Conservation (phyloP, 2,888 invertebrate genomes). For the Biston stratarius region DNA sequence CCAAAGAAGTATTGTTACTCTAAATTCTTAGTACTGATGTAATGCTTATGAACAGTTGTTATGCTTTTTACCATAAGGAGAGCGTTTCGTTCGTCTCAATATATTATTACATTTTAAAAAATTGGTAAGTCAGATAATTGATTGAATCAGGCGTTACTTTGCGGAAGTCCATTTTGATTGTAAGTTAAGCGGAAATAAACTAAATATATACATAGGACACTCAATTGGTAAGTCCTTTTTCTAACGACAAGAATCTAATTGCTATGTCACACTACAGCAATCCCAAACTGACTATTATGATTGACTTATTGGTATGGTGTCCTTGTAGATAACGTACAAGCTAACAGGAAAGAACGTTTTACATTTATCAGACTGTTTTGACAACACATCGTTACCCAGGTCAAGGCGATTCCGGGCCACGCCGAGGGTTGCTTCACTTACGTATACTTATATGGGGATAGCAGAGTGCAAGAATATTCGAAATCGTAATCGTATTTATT, state of each 20-base stretch:
- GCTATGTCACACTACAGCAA: neutral
- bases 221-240: neutral
- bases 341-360: conserved; percentile 18
- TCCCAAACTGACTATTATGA: neutral
- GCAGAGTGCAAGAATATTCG: neutral
- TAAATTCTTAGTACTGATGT: too few species aligned
- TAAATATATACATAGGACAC: too few species aligned
- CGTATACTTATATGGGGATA: neutral
- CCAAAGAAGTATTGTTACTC: too few species aligned
- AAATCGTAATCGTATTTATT: neutral
- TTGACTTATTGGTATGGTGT: conserved; percentile 1
- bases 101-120: too few species aligned
- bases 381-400: conserved; percentile 26
- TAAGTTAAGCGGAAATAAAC: too few species aligned
- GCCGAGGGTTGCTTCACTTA: conserved; percentile 5
- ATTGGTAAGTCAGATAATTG: too few species aligned
- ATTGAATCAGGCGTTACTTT: too few species aligned
- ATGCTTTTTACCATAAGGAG: too few species aligned
- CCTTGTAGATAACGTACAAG: conserved; percentile 15
- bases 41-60: too few species aligned
- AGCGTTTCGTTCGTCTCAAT: too few species aligned
- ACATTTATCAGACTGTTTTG: conserved; percentile 32
- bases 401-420: conserved; percentile 28
- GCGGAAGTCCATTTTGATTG: too few species aligned
- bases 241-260: neutral